Evolutionary conservation across 2,888 invertebrate species (phyloP).

Genomic region (Hirtodrosophila duncani): DNA sequence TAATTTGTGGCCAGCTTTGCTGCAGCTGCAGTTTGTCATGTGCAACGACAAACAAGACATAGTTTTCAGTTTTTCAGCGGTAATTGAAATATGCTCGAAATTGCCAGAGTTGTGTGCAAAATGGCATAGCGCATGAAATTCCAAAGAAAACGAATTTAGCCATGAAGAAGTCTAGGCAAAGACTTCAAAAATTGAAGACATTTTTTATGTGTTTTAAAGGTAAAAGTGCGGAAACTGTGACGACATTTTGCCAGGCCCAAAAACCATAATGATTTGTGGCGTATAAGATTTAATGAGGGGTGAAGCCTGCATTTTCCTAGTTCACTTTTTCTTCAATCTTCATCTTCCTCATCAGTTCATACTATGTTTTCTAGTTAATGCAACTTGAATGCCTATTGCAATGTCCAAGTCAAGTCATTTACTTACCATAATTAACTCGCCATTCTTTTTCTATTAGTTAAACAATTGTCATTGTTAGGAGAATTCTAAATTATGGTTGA

Average conservation of each 20-base stretch:
- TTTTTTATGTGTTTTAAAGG: no score
- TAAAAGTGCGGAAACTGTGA: no score
- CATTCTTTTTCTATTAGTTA: constrained; percentile 29
- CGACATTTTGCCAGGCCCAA: neutral
- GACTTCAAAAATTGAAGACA: neutral
- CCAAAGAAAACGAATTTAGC: constrained; percentile 2
- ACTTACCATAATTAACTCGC: neutral
- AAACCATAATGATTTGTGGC: no score
- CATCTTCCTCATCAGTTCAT: no score
- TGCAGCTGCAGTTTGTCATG: constrained; percentile 64
- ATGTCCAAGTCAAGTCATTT: no score
- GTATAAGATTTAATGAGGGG: no score
- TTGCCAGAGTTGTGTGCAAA: constrained; percentile 45
- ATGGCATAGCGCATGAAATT: constrained; percentile 23
- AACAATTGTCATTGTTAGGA: constrained; percentile 58
- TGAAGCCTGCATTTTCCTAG: no score
- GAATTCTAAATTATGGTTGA: constrained; percentile 53
- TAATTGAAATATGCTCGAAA: constrained; percentile 63
- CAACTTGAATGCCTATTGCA: no score
- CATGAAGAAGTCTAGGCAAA: constrained; percentile 6
- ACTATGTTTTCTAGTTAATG: no score
- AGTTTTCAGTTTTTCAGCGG: constrained; percentile 48
- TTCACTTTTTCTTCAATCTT: neutral
- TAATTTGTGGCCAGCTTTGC: constrained; percentile 19
- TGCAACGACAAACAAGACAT: constrained; percentile 47